Conservation (phyloP, 2,888 invertebrate species). For the Euphydryas editha region DNA sequence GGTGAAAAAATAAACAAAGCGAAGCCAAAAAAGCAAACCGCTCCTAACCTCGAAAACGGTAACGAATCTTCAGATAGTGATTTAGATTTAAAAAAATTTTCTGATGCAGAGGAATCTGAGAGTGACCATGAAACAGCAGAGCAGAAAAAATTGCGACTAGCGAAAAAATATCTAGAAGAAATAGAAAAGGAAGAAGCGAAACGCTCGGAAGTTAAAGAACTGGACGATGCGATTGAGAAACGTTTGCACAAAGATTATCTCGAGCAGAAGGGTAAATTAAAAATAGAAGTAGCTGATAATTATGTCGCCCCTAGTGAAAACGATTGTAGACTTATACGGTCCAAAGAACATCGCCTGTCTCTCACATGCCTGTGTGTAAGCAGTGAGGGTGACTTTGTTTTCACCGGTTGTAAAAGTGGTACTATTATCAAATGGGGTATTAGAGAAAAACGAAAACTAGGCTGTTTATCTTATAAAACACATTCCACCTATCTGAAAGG, state of each 20-base stretch:
- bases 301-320: constrained; percentile 59
- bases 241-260: constrained; percentile 93
- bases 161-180: constrained; percentile 94
- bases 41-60: constrained; percentile 77
- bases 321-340: constrained; percentile 83
- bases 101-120: constrained; percentile 76
- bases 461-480: constrained; percentile 77
- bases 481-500: constrained; percentile 71
- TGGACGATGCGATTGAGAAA: constrained; percentile 87
- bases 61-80: constrained; percentile 87
- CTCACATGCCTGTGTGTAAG: constrained; percentile 92
- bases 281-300: constrained; percentile 88
- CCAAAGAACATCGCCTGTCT: constrained; percentile 90
- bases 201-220: constrained; percentile 85
- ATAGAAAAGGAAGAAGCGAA: constrained; percentile 91
- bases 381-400: constrained; percentile 88
- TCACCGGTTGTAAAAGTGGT: constrained; percentile 95
- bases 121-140: constrained; percentile 92
- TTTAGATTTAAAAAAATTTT: constrained; percentile 83
- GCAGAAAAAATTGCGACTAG: constrained; percentile 94
- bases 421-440: constrained; percentile 93
- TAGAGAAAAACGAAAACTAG: constrained; percentile 85
- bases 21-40: constrained; percentile 64
- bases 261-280: constrained; percentile 92
- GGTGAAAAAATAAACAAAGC: constrained; percentile 71